Base-by-base conservation (phyloP, 1,140 invertebrate genomes). In the Microvelia longipes region DNA sequence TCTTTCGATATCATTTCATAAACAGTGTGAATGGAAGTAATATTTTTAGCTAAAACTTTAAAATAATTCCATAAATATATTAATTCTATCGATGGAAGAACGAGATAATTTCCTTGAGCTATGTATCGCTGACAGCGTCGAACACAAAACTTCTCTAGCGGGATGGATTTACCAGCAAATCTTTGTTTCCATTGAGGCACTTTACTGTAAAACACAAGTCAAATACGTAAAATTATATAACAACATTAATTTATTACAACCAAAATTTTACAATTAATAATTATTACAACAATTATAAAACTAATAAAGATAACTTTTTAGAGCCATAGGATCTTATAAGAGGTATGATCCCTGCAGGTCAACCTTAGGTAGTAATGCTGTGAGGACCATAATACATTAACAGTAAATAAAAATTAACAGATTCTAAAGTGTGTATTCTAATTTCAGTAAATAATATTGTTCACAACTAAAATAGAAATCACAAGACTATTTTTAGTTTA, bases 41-140 rank as follows among this genome's bases (percentile, higher is more conserved):
- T 83, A 69, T 89, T 86, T 73, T 88, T 90, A 27, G 88, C 88
- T 62, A 97, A 80, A 35, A 95, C 86, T 73, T 88, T 88, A 78
- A 97, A 95, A 73, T 93, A 85, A 82, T 98, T 98, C 94, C 94
- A 98, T 0, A 97, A 82, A 76, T 92, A 98, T 74, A 97, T 85
- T 68, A 97, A 82, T 80, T 98, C 95, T 71, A 93, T 82, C 28
- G 88, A 87, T 14, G 95, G 93, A 67, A 97, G 81, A 2, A 90
- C 79, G 50, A 98, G 81, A 61, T 80, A 81, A 28, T 88, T 84
- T 63, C 88, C 86, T 80, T 94, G 90, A 35, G 84, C 81, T 72
- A 86, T 85, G 80, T 89, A 96, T 67, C 92, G 83, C 69, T 88
- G 85, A 25, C 90, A 85, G 77, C 94, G 94, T 76, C 88, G 90